Conservation (phyloP, 2,888 invertebrate genomes). For the Nycteola revayana region DNA sequence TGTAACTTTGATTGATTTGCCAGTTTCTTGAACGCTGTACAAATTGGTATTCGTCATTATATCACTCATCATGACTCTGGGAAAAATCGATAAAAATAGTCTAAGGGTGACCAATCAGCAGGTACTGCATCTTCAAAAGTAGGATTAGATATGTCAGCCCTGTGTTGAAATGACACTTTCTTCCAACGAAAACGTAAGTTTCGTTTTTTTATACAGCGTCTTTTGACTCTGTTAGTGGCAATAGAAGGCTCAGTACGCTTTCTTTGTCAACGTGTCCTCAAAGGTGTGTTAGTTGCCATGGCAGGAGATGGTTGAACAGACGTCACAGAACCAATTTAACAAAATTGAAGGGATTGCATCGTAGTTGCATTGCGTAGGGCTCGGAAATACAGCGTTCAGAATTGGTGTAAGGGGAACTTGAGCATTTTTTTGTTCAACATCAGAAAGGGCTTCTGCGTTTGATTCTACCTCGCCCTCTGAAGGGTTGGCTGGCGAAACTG, state of each 20-base stretch:
- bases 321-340: neutral
- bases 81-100: slow-evolving; percentile 6
- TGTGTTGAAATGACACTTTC: too few relatives aligned
- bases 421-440: neutral
- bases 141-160: slow-evolving; percentile 4
- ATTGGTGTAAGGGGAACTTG: neutral
- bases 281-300: neutral
- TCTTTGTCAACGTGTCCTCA: slow-evolving; percentile 5
- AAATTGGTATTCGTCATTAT: slow-evolving; percentile 1
- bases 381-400: neutral
- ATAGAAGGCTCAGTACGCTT: slow-evolving; percentile 1
- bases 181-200: slow-evolving; percentile 5
- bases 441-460: neutral
- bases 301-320: neutral
- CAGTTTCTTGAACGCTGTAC: too few relatives aligned
- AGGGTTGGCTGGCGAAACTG: neutral
- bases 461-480: neutral
- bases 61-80: neutral
- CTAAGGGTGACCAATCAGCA: slow-evolving; percentile 1
- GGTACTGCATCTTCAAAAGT: slow-evolving; percentile 3
- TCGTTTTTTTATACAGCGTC: neutral
- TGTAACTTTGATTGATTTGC: slow-evolving; percentile 9
- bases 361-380: neutral
- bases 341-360: neutral
- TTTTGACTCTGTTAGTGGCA: slow-evolving; percentile 1